A percentile compares a stretch with the other conserved stretches of the same genome.
Evolutionary conservation across 2,888 invertebrate species (phyloP).

Genomic region (Hipparchia sbordonii): DNA sequence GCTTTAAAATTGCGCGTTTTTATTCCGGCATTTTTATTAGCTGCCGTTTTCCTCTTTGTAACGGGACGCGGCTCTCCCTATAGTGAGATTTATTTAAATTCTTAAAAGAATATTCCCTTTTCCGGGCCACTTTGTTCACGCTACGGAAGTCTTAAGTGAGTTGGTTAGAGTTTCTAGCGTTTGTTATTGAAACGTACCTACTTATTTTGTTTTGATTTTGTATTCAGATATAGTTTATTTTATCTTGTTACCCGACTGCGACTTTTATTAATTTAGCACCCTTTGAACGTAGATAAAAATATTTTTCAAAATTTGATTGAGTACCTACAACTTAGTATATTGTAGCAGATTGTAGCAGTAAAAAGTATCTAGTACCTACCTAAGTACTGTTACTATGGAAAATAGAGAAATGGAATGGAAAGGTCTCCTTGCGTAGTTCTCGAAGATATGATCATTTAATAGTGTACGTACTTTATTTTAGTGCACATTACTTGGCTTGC

Average conservation of each 20-base stretch:
- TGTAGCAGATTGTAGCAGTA: no score
- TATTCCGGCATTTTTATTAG: constrained; percentile 73
- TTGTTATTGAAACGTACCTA: constrained; percentile 40
- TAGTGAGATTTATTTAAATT: constrained; percentile 78
- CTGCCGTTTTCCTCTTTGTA: constrained; percentile 69
- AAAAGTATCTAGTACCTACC: no score
- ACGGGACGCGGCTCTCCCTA: constrained; percentile 64
- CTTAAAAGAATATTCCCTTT: constrained; percentile 64
- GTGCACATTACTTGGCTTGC: no score
- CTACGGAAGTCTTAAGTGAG: constrained; percentile 64
- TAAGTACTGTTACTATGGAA: no score
- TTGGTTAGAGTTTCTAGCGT: constrained; percentile 53
- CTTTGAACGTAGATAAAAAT: background rate
- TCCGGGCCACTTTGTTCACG: constrained; percentile 38
- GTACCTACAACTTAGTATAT: background rate
- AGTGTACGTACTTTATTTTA: no score
- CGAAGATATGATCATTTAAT: no score
- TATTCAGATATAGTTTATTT: constrained; percentile 36
- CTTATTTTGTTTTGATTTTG: constrained; percentile 31
- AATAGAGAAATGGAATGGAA: no score
- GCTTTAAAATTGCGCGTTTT: constrained; percentile 65
- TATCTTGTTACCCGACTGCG: constrained; percentile 29
- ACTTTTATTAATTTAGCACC: background rate
- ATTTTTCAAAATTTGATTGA: no score
- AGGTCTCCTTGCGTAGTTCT: no score